Evolutionary conservation across 2,797 vertebrate species (phyloP), one percentile per base, ranked within the genome.

Genomic region (Anguilla obscura): DNA sequence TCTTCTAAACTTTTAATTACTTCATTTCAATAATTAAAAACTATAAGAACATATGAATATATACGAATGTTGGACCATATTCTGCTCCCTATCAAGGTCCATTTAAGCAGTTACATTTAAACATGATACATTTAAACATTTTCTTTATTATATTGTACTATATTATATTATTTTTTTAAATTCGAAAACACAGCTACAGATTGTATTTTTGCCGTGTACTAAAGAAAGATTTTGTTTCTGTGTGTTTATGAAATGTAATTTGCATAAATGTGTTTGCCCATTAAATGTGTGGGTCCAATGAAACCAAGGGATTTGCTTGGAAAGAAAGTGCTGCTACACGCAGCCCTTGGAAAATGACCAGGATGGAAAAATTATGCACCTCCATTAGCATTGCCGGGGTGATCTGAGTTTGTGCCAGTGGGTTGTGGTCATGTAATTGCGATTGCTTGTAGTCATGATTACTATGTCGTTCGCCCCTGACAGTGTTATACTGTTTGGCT

Each of bases 371-470:
- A 3, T 69, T 27, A 60, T 86, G 6, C 18, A 4, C 33, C 18
- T 71, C 30, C 52, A n/a, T 86, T 27, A 24, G 18, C 40, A 18
- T 48, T 40, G 76, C 76, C 6, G 40, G 76, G 76, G 76, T 45
- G 71, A 33, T 76, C 9, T 76, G 71, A 76, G 27, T 2, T 76
- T 76, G 71, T 76, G 71, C 71, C 71, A 76, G 71, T 33, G 71
- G 8, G 71, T 36, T 76, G 71, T 10, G 27, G 33, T 40, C 8
- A 36, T 69, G 58, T 76, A 76, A 36, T 33, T 76, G 33, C 1
- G 12, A 76, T 76, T 36, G 33, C 71, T 18, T 76, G 2, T 76
- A 16, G 36, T 79, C 14, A 40, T 79, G 14, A 79, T 40, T 69
- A 69, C 24, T 45, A 1, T 21, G 33, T 8, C 14, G 12, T 86